phyloP scores from a whole-genome alignment of 2,113 vertebrate species.

The Apus apus region DNA sequence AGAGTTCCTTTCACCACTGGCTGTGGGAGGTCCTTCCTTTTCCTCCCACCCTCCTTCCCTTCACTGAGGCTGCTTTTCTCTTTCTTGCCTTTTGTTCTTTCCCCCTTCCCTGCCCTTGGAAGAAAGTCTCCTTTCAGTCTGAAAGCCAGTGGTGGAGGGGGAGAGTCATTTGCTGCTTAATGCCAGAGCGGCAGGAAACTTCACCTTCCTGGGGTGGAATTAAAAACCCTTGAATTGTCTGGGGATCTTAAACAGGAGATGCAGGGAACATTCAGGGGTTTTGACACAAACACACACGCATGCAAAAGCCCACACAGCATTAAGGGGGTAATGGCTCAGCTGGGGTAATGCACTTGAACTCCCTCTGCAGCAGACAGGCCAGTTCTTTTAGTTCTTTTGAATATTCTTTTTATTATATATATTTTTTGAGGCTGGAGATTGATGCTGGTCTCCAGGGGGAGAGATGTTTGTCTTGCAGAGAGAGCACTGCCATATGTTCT shows the following conservation, averaged over 20 bases:
- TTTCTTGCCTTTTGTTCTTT: neutral
- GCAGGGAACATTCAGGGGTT: slow-evolving; percentile 55
- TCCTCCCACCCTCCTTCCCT: neutral
- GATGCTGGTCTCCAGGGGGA: slow-evolving; percentile 31
- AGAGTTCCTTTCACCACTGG: neutral
- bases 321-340: slow-evolving; percentile 53
- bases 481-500: slow-evolving; percentile 60
- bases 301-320: slow-evolving; percentile 30
- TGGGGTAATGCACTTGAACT: slow-evolving; percentile 40
- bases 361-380: slow-evolving; percentile 37
- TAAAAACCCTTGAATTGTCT: slow-evolving; percentile 57
- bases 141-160: neutral
- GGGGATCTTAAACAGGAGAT: slow-evolving; percentile 54
- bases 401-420: neutral
- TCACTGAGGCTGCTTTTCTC: neutral
- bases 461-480: slow-evolving; percentile 21
- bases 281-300: neutral
- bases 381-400: slow-evolving; percentile 34
- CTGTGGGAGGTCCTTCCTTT: neutral
- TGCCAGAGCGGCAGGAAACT: slow-evolving; percentile 40
- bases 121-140: slow-evolving; percentile 51
- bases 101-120: neutral
- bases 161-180: slow-evolving; percentile 43
- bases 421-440: slow-evolving; percentile 4
- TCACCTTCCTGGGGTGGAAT: slow-evolving; percentile 60